These are phyloP conservation scores for Notodonta ziczac DNA, from an alignment of 2,888 invertebrate genomes.

Conservation along the genomic window DNA sequence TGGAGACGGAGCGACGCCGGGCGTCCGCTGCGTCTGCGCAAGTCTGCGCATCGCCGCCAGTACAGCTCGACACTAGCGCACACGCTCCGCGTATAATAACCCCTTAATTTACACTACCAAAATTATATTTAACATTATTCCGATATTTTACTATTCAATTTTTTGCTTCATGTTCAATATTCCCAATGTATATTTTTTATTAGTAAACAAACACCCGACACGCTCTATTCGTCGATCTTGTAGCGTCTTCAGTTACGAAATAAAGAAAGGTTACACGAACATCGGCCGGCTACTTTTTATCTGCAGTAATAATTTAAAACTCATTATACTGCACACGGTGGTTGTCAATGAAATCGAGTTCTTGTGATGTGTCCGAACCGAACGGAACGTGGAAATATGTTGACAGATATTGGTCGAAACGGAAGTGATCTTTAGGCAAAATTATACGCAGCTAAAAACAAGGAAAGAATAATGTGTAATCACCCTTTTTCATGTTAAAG, in stretches of 20 bases:
- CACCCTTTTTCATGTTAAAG: conserved; percentile 52
- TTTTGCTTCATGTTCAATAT: conserved; percentile 27
- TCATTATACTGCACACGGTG: conserved; percentile 78
- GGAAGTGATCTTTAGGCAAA: conserved; percentile 81
- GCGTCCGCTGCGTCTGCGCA: conserved; percentile 55
- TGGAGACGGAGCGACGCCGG: conserved; percentile 78
- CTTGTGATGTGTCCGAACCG: conserved; percentile 79
- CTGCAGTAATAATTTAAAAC: conserved; percentile 82
- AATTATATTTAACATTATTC: conserved; percentile 21
- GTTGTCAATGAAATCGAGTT: conserved; percentile 82
- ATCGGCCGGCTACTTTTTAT: conserved; percentile 75
- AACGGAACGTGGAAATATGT: conserved; percentile 81
- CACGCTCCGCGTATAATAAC: conserved; percentile 31
- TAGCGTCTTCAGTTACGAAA: conserved; percentile 62
- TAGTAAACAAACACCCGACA: conserved; percentile 21
- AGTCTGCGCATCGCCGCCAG: conserved; percentile 23
- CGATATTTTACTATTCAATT: conserved; percentile 19
- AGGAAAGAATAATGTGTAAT: conserved; percentile 74
- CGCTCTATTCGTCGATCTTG: conserved; percentile 45
- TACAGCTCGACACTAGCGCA: conserved; percentile 26
- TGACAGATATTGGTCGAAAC: conserved; percentile 82
- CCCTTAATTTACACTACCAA: conserved; percentile 29
- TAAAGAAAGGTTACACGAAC: conserved; percentile 74
- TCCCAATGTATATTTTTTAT: conserved; percentile 22
- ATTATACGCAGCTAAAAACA: conserved; percentile 77